phyloP scores from a whole-genome alignment of 2,113 vertebrate species.

The Amphiprion ocellaris region DNA sequence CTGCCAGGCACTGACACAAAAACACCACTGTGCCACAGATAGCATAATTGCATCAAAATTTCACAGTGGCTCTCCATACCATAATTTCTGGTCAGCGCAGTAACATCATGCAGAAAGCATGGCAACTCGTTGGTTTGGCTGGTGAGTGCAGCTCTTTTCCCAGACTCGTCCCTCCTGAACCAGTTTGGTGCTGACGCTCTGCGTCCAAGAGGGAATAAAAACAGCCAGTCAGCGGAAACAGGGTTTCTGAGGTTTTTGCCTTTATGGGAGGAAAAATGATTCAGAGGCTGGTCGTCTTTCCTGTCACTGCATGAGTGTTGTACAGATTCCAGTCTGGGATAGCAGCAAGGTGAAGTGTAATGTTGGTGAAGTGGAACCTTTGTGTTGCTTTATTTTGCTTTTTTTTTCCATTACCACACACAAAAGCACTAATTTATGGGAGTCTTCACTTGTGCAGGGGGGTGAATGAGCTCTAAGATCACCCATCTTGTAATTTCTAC shows the following conservation, averaged over 20 bases:
- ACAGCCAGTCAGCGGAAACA: constrained; percentile 77
- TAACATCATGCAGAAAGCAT: constrained; percentile 68
- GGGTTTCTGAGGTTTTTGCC: constrained; percentile 72
- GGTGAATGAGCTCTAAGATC: constrained; percentile 28
- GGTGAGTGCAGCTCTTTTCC: constrained; percentile 64
- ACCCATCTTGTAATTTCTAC: constrained; percentile 48
- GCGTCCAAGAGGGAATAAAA: constrained; percentile 73
- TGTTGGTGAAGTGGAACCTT: constrained; percentile 44
- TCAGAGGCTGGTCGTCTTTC: constrained; percentile 57
- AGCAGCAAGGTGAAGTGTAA: constrained; percentile 58
- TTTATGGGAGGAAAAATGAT: constrained; percentile 73
- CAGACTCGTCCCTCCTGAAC: constrained; percentile 56
- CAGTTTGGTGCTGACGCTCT: constrained; percentile 46
- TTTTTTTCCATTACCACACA: constrained; percentile 23
- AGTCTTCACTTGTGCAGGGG: constrained; percentile 12
- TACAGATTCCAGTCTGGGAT: constrained; percentile 46
- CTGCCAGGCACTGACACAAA: constrained; percentile 50
- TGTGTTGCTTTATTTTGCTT: constrained; percentile 43
- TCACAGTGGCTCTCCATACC: constrained; percentile 47
- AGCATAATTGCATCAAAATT: constrained; percentile 55
- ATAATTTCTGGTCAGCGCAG: constrained; percentile 63
- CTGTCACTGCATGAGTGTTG: constrained; percentile 43
- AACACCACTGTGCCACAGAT: constrained; percentile 61
- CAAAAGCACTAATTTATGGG: constrained; percentile 2
- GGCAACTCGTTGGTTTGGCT: constrained; percentile 59